phyloP scores from a whole-genome alignment of 1,140 invertebrate genomes.

The Chelonus insularis region DNA sequence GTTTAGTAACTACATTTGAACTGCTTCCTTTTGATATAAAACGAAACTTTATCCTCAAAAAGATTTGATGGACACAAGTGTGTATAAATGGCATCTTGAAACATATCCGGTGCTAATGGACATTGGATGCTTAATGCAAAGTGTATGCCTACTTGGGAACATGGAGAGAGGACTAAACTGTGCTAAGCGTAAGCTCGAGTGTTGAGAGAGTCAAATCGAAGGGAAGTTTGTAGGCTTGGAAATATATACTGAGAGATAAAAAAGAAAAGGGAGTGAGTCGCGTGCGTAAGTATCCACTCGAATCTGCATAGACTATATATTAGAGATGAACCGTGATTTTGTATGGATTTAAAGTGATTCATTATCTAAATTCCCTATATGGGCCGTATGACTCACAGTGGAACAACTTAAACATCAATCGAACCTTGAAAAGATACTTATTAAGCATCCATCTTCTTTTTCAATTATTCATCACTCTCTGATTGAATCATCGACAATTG shows the following conservation, averaged over 20 bases:
- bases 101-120: conserved; percentile 38
- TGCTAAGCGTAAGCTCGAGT: conserved; percentile 33
- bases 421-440: too few species aligned
- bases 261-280: conserved; percentile 14
- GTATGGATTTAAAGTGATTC: background rate
- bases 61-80: background rate
- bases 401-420: too few species aligned
- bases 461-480: too few species aligned
- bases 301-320: conserved; percentile 1
- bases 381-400: too few species aligned
- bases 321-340: conserved; percentile 1
- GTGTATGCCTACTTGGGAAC: conserved; percentile 26
- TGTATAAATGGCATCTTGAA: conserved; percentile 28
- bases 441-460: too few species aligned
- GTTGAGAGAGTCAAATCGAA: conserved; percentile 26
- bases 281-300: conserved; percentile 19
- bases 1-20: too few species aligned
- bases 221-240: background rate
- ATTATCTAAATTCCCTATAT: background rate
- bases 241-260: background rate
- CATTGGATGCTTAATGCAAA: conserved; percentile 35
- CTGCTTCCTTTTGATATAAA: too few species aligned
- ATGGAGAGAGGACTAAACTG: conserved; percentile 31
- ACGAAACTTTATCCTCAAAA: too few species aligned
- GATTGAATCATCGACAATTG: too few species aligned